Evolutionary conservation across 2,888 invertebrate species (phyloP), one percentile per base, ranked within the genome.

Genomic region (Polydrusus cervinus): DNA sequence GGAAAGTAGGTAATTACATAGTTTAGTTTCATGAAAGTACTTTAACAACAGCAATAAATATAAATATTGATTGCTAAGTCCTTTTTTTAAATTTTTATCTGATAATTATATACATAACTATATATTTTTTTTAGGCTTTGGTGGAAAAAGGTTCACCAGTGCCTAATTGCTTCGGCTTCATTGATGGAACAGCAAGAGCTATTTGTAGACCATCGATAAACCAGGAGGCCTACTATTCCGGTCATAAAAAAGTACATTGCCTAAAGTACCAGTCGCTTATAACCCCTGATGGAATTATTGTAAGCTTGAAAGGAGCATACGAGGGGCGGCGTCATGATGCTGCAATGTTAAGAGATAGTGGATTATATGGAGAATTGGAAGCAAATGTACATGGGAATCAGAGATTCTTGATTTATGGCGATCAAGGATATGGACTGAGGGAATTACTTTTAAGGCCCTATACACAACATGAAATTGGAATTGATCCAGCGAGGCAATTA

Each of bases 81-180:
- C n/a, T n/a, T 47, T 3, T 47, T 11, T 10, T 10, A 47, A 14
- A 13, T 10, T 47, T 47, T 13, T 47, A 47, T 47, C 10, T 7
- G 3, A 14, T 1, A 6, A 47, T 47, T 6, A 40, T 40, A 9
- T 11, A 40, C 40, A 40, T 40, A 11, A 11, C 7, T 11, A 40
- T 40, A n/a, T n/a, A 49, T 49, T 49, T 49, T 18, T 49, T 49
- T 18, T 18, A 49, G 49, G 49, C 49, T 49, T 8, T 49, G 6
- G 25, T 25, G 25, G 25, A 25, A 25, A 25, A 25, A 25, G 25
- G 25, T 25, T 25, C 25, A 25, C 25, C 78, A 53, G 20, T 79
- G 11, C 49, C 66, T 30, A 77, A 78, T 65, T 79, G 78, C 66
- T 79, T 78, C 73, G 76, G 76, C n/a, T 79, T 79, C 65, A 78